Evolutionary conservation across 2,888 invertebrate species (phyloP), one percentile per base, ranked within the genome.

Genomic region (Drosophila silvestris): DNA sequence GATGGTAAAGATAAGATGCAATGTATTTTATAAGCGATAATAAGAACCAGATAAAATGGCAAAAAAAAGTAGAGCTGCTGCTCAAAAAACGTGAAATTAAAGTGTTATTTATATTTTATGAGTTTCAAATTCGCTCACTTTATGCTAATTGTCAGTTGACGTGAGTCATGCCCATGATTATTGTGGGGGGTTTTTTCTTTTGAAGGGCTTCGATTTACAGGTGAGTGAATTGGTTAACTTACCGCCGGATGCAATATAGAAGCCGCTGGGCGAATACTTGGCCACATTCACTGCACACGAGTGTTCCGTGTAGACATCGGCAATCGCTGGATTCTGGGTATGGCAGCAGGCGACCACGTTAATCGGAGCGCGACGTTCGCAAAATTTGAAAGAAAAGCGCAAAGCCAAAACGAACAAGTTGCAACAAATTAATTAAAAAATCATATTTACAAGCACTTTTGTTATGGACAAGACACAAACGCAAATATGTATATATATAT

Each of bases 161-260:
- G 33, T 81, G 81, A 79, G 65, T 79, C 81, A 77, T 63, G 56
- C 10, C n/a, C 26, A 62, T 68, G 35, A 47, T 52, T 19, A 37
- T 32, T 53, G 30, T 53, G 30, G 35, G 6, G 16, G 12, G 7
- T 35, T 9, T 30, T 26, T 58, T 39, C 14, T 50, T 53, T 61
- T 47, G 33, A 53, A 72, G 28, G 64, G 67, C 33, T 72, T 78
- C 78, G 53, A 7, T 57, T 64, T 76, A 35, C 64, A 54, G 56
- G 22, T 74, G 50, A 26, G 44, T 74, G 79, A 35, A 35, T 74
- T 59, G 70, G 32, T 56, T 60, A 58, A 89, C 91, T 95, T 95
- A 98, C 98, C 98, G 94, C 98, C 99, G 79, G 99, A 99, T 51
- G 99, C 98, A 91, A 99, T 99, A 94, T 99, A 99, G 94, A 98